A percentile compares a stretch with the other conserved stretches of the same genome.
Conservation (phyloP, 2,797 vertebrate genomes). For the Scomberomorus guttatus region DNA sequence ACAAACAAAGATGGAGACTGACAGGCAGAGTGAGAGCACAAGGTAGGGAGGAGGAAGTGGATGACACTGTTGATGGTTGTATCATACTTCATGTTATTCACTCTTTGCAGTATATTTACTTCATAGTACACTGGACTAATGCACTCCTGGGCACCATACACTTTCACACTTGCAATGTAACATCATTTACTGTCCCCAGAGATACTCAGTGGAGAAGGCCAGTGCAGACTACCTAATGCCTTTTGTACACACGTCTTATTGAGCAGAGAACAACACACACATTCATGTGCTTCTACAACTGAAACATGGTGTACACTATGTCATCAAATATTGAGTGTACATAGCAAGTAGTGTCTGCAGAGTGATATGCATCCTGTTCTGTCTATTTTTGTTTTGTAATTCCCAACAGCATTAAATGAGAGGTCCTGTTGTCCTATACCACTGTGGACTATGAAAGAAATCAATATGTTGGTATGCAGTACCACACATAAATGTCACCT, state of each 20-base stretch:
- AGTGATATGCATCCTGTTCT: background rate
- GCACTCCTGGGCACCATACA: slow-evolving; percentile 17
- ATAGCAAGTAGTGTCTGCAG: background rate
- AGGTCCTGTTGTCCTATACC: background rate
- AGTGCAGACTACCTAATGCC: background rate
- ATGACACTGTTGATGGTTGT: background rate
- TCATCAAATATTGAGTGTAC: slow-evolving; percentile 34
- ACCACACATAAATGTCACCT: background rate
- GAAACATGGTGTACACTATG: background rate
- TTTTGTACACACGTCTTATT: background rate
- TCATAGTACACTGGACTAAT: slow-evolving; percentile 27
- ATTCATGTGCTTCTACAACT: slow-evolving; percentile 12
- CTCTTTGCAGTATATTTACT: background rate
- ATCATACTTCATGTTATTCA: slow-evolving; percentile 3
- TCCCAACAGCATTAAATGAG: slow-evolving; percentile 2
- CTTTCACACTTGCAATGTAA: background rate
- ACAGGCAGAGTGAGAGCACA: background rate
- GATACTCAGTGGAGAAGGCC: background rate
- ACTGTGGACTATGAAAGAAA: background rate
- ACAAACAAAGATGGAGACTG: background rate
- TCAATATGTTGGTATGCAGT: background rate
- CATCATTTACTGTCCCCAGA: slow-evolving; percentile 5
- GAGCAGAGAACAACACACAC: slow-evolving; percentile 5
- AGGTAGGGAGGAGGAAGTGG: background rate
- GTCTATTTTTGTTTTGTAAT: slow-evolving; percentile 13